Base-by-base conservation (phyloP, 2,888 invertebrate genomes). In the Pristionchus entomophagus region DNA sequence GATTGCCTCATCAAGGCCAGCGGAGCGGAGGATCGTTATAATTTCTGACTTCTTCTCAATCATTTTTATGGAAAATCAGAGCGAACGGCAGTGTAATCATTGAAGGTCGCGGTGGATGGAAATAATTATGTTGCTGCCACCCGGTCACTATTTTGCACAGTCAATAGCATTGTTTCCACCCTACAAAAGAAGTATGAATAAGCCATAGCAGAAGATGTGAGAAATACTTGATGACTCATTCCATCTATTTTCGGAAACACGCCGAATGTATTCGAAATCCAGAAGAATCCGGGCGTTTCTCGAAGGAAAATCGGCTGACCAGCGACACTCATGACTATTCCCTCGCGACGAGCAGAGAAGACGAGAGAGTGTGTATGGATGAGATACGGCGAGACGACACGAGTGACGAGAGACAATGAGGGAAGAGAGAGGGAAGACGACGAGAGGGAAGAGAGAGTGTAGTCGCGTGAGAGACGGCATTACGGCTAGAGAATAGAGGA, bases 271-370 rank as follows among this genome's bases (percentile, higher is more conserved):
- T 69, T 32, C 38, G 69, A 69, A 35, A 26, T 69, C 87, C 51
- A 82, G 86, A 85, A 56, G 0, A 6, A 53, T 86, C 84, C 41
- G 41, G 85, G 53, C 62, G 45, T 45, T 86, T 83, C 86, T 49
- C 62, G 38, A 32, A 38, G 35, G 35, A 59, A 59, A 22, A 32
- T 17, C 38, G 32, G 35, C 35, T 69, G 69, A 69, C 69, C 17
- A 12, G 26, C n/a, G 59, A 26, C 12, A 59, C 59, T 59, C 59
- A 29, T 29, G n/a, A 29, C 59, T 59, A 59, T 59, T n/a, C 26
- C 59, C 26, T n/a, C n/a, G 26, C n/a, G 59, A 59, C 59, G 59
- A 22, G n/a, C 29, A 59, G 59, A 59, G 59, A 59, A 59, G 59
- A 29, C 5, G 59, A 59, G 59, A 59, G 26, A 59, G 29, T 59